Evolutionary conservation across 2,113 vertebrate species (phyloP).

Genomic region (Lophochroa leadbeateri): DNA sequence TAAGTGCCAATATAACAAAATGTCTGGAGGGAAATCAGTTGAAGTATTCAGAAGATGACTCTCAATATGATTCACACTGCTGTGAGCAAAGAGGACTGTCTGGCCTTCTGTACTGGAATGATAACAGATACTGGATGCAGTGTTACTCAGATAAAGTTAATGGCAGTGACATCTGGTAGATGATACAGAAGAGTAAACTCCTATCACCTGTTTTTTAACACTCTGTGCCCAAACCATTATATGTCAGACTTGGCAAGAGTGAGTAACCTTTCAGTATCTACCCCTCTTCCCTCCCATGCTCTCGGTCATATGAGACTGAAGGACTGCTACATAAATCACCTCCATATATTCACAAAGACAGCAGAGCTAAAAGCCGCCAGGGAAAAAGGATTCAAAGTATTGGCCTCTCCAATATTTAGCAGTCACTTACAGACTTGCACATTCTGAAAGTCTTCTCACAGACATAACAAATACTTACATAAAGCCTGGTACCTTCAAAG

Average conservation of each 20-base stretch:
- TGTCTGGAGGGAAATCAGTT: constrained; percentile 34
- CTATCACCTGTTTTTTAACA: constrained; percentile 38
- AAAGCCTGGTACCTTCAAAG: constrained; percentile 10
- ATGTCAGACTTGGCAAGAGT: constrained; percentile 36
- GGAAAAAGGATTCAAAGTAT: not conserved
- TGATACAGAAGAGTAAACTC: constrained; percentile 48
- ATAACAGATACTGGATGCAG: constrained; percentile 51
- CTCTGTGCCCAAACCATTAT: constrained; percentile 37
- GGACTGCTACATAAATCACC: not conserved
- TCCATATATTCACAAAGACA: not conserved
- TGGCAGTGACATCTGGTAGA: constrained; percentile 41
- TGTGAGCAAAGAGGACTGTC: constrained; percentile 43
- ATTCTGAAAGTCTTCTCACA: not conserved
- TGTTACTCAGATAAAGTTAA: constrained; percentile 56
- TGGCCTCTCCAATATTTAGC: not conserved
- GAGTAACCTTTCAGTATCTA: constrained; percentile 40
- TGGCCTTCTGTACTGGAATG: constrained; percentile 40
- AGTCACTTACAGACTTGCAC: not conserved
- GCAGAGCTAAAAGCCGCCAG: not conserved
- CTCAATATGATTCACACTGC: constrained; percentile 42
- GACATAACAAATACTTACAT: constrained; percentile 16
- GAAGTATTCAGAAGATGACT: constrained; percentile 42
- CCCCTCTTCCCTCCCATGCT: not conserved
- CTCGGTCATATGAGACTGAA: constrained; percentile 7
- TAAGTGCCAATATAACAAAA: constrained; percentile 39